A percentile compares a stretch with the other conserved stretches of the same genome.
phyloP scores from a whole-genome alignment of 2,113 vertebrate genomes.

The Ptyas mucosa region DNA sequence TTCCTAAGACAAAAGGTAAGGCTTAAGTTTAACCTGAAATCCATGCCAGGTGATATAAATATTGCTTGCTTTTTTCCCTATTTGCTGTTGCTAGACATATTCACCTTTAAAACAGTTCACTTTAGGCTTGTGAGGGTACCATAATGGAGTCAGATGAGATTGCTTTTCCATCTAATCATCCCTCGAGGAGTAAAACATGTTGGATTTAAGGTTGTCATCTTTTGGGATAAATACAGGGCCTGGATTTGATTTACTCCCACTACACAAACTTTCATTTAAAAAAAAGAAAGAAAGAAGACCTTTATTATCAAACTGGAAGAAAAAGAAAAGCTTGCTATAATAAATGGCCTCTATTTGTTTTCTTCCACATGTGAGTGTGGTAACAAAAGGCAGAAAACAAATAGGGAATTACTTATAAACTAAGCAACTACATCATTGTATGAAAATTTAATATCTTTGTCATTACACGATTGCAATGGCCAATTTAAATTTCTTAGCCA shows the following conservation, averaged over 20 bases:
- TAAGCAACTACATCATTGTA: background rate
- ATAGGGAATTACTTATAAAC: background rate
- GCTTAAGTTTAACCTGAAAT: background rate
- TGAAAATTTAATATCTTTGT: background rate
- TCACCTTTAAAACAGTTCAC: background rate
- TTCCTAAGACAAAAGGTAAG: background rate
- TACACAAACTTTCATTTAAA: background rate
- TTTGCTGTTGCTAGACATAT: background rate
- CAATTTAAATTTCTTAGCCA: slow-evolving; percentile 12
- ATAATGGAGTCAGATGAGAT: background rate
- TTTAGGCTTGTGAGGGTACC: background rate
- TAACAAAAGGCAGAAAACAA: background rate
- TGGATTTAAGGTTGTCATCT: background rate
- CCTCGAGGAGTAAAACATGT: background rate
- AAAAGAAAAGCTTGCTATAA: background rate
- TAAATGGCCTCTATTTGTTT: background rate
- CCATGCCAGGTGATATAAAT: background rate
- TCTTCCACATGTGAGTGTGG: background rate
- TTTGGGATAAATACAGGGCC: background rate
- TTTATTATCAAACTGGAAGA: background rate
- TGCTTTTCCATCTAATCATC: background rate
- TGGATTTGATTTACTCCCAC: background rate
- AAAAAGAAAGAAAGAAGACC: background rate
- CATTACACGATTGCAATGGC: background rate
- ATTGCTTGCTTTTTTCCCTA: background rate